Base-by-base conservation (phyloP, 2,113 vertebrate genomes). In the Phyllopteryx taeniolatus region DNA sequence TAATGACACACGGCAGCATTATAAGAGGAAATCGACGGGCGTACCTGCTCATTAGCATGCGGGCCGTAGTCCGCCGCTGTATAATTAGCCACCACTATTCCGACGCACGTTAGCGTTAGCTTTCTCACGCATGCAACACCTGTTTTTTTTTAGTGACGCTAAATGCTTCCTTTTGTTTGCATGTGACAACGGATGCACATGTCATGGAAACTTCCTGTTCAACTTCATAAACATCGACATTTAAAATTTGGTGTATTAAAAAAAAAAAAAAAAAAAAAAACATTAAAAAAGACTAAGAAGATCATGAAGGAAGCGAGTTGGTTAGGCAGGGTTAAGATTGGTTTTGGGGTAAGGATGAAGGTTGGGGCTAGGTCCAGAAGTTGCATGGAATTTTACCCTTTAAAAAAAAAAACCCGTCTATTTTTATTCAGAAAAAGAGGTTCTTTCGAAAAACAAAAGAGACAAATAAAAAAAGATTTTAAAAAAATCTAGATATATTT, bases 21-120 rank as follows among this genome's bases (percentile, higher is more conserved):
- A 94, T 92, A 93, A 92, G 91, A 91, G 90, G 86, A 90, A 93
- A 92, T 92, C 92, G 90, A 93, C 90, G 90, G 92, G 93, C 91
- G 91, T 92, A 93, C 91, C 92, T 93, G 92, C 83, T 90, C 89
- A 92, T 94, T 93, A 94, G 91, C 90, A 93, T 93, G 91, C 90
- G 89, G 90, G 90, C 90, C 90, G 91, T 92, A 93, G 93, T 92
- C 89, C 89, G 80, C 86, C 88, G 86, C 90, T 86, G 91, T 90
- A 86, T 94, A 94, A 94, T 94, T 93, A 93, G 79, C n/a, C 3
- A 1, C 86, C 87, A 90, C 91, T 92, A 92, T 92, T 93, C 92
- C 91, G 88, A 77, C 90, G 90, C 93, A 91, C 88, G 89, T 90
- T 91, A 93, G 92, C 91, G 90, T 93, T 92, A 87, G 88, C 87